phyloP scores from a whole-genome alignment of 2,797 vertebrate genomes.

The Forpus xanthops region DNA sequence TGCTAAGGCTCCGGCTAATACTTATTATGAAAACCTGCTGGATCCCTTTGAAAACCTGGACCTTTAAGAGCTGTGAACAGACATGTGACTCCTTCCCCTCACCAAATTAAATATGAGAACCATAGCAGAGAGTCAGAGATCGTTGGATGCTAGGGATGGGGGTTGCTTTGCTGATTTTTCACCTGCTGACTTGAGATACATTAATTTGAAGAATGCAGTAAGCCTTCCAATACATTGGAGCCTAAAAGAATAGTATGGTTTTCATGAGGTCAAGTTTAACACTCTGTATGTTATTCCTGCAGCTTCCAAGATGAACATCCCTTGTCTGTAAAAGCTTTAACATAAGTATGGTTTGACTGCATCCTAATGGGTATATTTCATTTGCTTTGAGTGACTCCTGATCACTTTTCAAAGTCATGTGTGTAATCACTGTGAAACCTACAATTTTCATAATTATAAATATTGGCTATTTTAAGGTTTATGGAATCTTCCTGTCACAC shows the following conservation, averaged over 20 bases:
- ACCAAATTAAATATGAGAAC: slow-evolving; percentile 3
- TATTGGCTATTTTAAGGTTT: slow-evolving; percentile 33
- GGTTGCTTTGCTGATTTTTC: not conserved
- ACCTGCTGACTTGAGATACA: not conserved
- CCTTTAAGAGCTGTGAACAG: not conserved
- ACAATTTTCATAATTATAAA: slow-evolving; percentile 43
- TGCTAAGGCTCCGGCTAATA: not conserved
- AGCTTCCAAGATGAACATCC: not conserved
- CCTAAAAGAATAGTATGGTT: not conserved
- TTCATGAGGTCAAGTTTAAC: not conserved
- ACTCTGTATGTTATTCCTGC: not conserved
- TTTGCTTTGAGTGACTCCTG: not conserved
- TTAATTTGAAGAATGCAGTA: slow-evolving; percentile 3
- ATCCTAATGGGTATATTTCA: not conserved
- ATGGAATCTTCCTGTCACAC: not conserved
- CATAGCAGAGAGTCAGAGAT: not conserved
- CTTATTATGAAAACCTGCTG: not conserved
- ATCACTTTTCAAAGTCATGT: slow-evolving; percentile 31
- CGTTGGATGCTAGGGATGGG: not conserved
- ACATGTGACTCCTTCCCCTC: not conserved
- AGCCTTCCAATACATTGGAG: not conserved
- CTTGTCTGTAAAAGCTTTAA: not conserved
- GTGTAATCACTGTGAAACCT: slow-evolving; percentile 39
- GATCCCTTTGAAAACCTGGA: slow-evolving; percentile 4
- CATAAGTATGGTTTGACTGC: not conserved